Conservation (phyloP, 2,888 invertebrate genomes). For the Drosophila niveifrons region DNA sequence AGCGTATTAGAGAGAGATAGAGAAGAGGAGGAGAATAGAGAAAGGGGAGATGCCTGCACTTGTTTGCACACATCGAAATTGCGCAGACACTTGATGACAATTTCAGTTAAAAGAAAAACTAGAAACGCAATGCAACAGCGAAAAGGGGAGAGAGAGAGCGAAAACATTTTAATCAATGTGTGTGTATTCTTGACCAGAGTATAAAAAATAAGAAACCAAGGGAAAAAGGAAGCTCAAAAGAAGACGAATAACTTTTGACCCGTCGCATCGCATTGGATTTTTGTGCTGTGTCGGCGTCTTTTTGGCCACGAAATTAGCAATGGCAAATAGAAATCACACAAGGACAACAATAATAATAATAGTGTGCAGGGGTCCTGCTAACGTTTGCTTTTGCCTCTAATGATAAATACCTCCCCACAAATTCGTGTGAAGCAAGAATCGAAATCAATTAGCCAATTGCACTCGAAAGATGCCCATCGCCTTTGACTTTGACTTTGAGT, state of each 20-base stretch:
- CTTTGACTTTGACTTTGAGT: slow-evolving; percentile 46
- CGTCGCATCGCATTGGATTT: slow-evolving; percentile 22
- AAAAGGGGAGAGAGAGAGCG: not conserved
- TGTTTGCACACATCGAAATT: slow-evolving; percentile 79
- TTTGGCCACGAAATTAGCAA: slow-evolving; percentile 67
- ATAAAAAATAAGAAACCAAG: not conserved
- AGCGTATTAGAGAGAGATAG: not conserved
- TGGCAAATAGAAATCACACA: slow-evolving; percentile 65
- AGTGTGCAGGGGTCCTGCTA: slow-evolving; percentile 65
- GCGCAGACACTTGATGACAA: slow-evolving; percentile 78
- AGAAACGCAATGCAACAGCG: slow-evolving; percentile 35
- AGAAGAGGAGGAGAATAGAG: not conserved
- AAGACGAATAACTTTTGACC: slow-evolving; percentile 75
- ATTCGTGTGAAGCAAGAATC: slow-evolving; percentile 78
- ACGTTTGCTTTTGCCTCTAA: slow-evolving; percentile 69
- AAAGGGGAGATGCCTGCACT: slow-evolving; percentile 43
- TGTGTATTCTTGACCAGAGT: slow-evolving; percentile 18
- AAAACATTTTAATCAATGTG: slow-evolving; percentile 73
- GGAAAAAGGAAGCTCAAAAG: slow-evolving; percentile 9
- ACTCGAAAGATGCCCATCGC: slow-evolving; percentile 71
- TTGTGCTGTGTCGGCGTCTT: slow-evolving; percentile 73
- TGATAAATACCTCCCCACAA: slow-evolving; percentile 37
- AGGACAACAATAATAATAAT: slow-evolving; percentile 54
- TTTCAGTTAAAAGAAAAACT: slow-evolving; percentile 78
- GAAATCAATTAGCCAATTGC: slow-evolving; percentile 85